Evolutionary conservation across 2,888 invertebrate genomes (phyloP).

Genomic region (Aleiodes alternator): DNA sequence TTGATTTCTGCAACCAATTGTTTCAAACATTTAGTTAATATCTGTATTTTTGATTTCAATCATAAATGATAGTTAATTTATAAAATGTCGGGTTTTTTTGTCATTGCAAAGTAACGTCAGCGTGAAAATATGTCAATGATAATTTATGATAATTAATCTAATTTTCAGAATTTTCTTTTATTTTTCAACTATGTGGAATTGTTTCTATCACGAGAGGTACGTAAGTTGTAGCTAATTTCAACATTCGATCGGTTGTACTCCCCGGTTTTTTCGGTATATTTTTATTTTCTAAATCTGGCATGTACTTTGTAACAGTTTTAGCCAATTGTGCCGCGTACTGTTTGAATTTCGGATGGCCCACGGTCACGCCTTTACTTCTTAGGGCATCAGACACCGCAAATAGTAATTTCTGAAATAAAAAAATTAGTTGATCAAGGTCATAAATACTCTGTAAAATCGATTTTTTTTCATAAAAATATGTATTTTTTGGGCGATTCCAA

Average conservation of each 20-base stretch:
- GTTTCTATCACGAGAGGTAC: constrained; percentile 68
- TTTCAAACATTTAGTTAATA: neutral
- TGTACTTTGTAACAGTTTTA: constrained; percentile 81
- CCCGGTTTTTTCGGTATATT: constrained; percentile 76
- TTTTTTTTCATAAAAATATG: constrained; percentile 7
- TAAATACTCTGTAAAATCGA: neutral
- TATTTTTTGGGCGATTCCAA: too few relatives aligned
- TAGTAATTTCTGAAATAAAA: constrained; percentile 81
- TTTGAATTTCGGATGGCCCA: constrained; percentile 84
- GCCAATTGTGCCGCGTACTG: constrained; percentile 83
- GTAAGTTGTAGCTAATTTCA: constrained; percentile 77
- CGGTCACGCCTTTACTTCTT: constrained; percentile 82
- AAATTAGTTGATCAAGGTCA: neutral
- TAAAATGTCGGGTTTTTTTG: constrained; percentile 30
- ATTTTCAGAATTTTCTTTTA: constrained; percentile 2
- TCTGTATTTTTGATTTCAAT: too few relatives aligned
- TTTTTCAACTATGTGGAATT: constrained; percentile 57
- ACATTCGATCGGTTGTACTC: constrained; percentile 85
- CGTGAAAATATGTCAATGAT: constrained; percentile 28
- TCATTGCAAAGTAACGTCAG: constrained; percentile 20
- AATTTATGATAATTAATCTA: constrained; percentile 11
- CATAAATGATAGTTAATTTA: constrained; percentile 16
- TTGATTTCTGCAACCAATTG: constrained; percentile 22
- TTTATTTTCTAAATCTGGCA: constrained; percentile 77
- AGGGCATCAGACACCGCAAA: constrained; percentile 90